These are phyloP conservation scores for Penaeus japonicus DNA, from an alignment of 1,140 invertebrate species.

Conservation along the genomic window DNA sequence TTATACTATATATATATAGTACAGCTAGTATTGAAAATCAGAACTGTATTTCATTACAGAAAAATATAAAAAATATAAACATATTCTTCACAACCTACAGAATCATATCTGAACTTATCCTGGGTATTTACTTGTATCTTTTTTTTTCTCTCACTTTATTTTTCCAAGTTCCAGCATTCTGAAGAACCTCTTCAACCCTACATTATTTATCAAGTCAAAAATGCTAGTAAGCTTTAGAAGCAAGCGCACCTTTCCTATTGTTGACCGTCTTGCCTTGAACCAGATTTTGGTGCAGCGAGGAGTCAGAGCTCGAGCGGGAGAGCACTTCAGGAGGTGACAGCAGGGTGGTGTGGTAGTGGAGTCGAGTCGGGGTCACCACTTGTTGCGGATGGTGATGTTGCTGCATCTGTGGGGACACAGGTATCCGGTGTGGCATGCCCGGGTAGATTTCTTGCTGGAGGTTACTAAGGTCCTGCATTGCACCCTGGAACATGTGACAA, in stretches of 20 bases:
- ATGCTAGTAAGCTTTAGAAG: background rate
- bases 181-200: too few species aligned
- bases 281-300: constrained; percentile 44
- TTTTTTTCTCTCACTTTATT: too few species aligned
- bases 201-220: background rate
- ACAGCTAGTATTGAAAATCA: too few species aligned
- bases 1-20: too few species aligned
- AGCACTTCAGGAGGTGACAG: constrained; percentile 24
- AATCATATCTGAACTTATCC: too few species aligned
- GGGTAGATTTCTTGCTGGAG: constrained; percentile 24
- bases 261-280: constrained; percentile 36
- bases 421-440: constrained; percentile 3
- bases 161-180: too few species aligned
- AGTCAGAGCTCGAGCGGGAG: constrained; percentile 43
- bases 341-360: constrained; percentile 7
- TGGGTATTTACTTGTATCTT: too few species aligned
- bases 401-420: constrained; percentile 26
- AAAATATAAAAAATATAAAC: too few species aligned
- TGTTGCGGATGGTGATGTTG: background rate
- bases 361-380: background rate
- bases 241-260: constrained; percentile 41
- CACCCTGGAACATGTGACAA: constrained; percentile 25
- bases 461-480: constrained; percentile 38
- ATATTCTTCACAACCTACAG: too few species aligned
- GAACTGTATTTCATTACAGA: too few species aligned